phyloP scores from a whole-genome alignment of 2,113 vertebrate species.

The cattle (Bos taurus) region ARS-UCD2.0 NC_037350.1:41426501-41427000 shows the following conservation, averaged over 20 bases:
- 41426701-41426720: background rate
- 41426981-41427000: background rate
- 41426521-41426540: background rate
- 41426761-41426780: background rate
- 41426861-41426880: background rate
- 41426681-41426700: background rate
- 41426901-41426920: background rate
- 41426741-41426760: background rate
- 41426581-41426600: background rate
- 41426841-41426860: background rate
- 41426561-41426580: background rate
- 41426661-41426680: background rate
- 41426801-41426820: background rate
- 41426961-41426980: background rate
- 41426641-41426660: background rate
- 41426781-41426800: background rate
- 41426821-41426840: background rate
- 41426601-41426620: background rate
- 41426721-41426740: background rate
- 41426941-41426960: background rate
- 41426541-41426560: background rate
- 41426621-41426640: background rate
- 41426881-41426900: background rate
- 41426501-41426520: background rate
- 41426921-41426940: constrained; percentile 11